Evolutionary conservation across 1,140 invertebrate genomes (phyloP).

Genomic region (Drosophila baimaii): DNA sequence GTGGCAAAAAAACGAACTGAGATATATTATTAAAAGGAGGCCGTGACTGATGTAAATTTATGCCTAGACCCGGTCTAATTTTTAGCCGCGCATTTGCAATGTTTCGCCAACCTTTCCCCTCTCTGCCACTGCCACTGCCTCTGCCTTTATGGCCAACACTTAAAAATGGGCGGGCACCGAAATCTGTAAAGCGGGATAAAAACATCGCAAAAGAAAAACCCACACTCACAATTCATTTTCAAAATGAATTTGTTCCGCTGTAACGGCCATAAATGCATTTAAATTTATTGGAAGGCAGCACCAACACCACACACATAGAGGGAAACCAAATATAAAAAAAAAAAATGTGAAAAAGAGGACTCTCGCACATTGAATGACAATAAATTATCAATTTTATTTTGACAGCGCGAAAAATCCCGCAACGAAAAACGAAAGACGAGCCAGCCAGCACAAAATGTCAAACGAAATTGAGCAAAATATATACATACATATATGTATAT

Average conservation of each 20-base stretch:
- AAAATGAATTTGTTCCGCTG: slow-evolving; percentile 82
- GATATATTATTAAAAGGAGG: slow-evolving; percentile 33
- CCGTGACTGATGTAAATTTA: slow-evolving; percentile 78
- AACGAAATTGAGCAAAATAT: slow-evolving; percentile 79
- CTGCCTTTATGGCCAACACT: slow-evolving; percentile 34
- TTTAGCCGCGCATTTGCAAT: slow-evolving; percentile 71
- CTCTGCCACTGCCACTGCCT: not conserved
- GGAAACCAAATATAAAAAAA: slow-evolving; percentile 11
- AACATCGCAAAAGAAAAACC: slow-evolving; percentile 48
- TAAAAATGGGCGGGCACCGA: slow-evolving; percentile 22
- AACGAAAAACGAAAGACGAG: slow-evolving; percentile 57
- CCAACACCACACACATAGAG: slow-evolving; percentile 44
- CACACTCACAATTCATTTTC: slow-evolving; percentile 76
- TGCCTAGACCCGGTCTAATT: slow-evolving; percentile 69
- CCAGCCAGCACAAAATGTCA: slow-evolving; percentile 67
- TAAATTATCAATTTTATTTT: slow-evolving; percentile 84
- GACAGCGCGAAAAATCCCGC: slow-evolving; percentile 78
- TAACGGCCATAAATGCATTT: slow-evolving; percentile 82
- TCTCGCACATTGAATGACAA: slow-evolving; percentile 79
- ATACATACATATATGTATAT: slow-evolving; percentile 7
- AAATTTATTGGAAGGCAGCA: slow-evolving; percentile 79
- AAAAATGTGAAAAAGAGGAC: slow-evolving; percentile 37
- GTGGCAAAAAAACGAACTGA: slow-evolving; percentile 13
- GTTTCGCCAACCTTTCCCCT: slow-evolving; percentile 46
- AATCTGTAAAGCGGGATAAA: slow-evolving; percentile 45